Base-by-base conservation (phyloP, 23 tunicate genomes). In the Phallusia fumigata region DNA sequence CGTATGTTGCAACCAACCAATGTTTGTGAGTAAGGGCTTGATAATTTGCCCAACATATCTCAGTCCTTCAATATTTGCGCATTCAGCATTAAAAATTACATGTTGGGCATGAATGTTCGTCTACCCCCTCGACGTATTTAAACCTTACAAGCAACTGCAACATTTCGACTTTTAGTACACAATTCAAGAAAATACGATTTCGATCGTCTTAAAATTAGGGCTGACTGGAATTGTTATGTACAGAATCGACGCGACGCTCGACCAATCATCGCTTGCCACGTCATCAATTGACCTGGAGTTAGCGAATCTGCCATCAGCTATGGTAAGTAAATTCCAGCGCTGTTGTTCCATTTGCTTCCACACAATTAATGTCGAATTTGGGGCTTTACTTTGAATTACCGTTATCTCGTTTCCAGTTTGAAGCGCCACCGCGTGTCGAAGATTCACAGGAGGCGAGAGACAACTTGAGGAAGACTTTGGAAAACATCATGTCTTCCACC, bases 361-460 rank as follows among this genome's bases (percentile, higher is more conserved):
- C 69, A 13, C 69, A 40, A 40, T 40, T 10, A 40, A 10, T 40
- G 47, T 10, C 10, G 47, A 10, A 40, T 40, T 40, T 40, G 5
- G 10, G n/a, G 47, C 10, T 40, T 40, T 40, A 10, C 8, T 40
- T 10, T 3, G 16, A 21, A 58, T 58, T 21, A 13, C 13, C 11
- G 16, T 22, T 58, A 6, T 24, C 11, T 24, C 16, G 3, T 58
- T 58, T 21, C 3, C 16, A 58, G 69, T 58, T 58, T 13, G 69
- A 58, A 16, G 15, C 69, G 16, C 69, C 26, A 58, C 69, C 8
- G 28, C 69, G 69, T 21, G 69, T 58, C 13, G 74, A 72, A 13
- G 92, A 83, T 51, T 92, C 97, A 26, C 97, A 92, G 74, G 97
- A 92, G 53, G 86, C 91, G 69, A 73, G 97, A 35, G 97, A 92